Evolutionary conservation across 2,797 vertebrate genomes (phyloP).

Genomic region (Onychomys torridus): DNA sequence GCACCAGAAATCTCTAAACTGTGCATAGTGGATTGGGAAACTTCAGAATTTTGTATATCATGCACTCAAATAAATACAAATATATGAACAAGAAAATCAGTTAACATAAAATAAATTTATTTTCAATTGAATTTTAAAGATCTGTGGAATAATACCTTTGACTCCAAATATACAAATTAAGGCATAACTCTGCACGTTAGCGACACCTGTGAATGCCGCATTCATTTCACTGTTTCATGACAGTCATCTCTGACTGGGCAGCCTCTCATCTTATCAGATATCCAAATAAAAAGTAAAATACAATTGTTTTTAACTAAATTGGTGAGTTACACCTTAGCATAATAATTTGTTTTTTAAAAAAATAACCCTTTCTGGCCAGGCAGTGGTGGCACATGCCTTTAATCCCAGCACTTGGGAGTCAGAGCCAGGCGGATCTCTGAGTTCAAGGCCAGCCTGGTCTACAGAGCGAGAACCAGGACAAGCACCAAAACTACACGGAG

Average conservation of each 20-base stretch:
- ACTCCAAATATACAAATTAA: not conserved
- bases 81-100: not conserved
- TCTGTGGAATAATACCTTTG: not conserved
- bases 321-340: not conserved
- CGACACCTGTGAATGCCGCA: not conserved
- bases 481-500: too few species aligned
- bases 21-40: not conserved
- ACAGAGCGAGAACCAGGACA: too few species aligned
- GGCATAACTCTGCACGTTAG: not conserved
- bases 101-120: slow-evolving; percentile 1
- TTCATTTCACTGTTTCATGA: not conserved
- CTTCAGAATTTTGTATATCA: not conserved
- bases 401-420: too few species aligned
- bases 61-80: slow-evolving; percentile 27
- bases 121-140: not conserved
- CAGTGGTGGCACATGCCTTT: too few species aligned
- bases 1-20: slow-evolving; percentile 17
- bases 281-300: slow-evolving; percentile 30
- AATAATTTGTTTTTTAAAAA: slow-evolving; percentile 6
- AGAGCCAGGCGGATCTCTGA: too few species aligned
- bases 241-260: not conserved
- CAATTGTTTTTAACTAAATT: not conserved
- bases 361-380: not conserved
- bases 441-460: too few species aligned
- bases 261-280: slow-evolving; percentile 18